These are phyloP conservation scores for Sarcophaga variegata DNA, from an alignment of 2,888 invertebrate species.

Conservation along the genomic window DNA sequence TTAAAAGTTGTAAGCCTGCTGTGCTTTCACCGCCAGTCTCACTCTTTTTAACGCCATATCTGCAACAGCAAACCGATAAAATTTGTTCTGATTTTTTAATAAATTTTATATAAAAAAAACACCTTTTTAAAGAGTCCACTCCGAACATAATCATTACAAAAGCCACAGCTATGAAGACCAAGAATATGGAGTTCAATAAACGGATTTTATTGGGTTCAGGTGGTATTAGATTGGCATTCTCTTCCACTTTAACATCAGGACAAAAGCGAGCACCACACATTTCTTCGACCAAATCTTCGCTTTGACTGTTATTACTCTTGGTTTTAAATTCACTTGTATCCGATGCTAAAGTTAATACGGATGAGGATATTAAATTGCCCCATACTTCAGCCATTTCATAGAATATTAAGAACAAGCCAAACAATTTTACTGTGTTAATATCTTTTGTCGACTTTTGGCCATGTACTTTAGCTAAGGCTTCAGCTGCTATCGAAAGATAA, in stretches of 20 bases:
- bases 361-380: conserved; percentile 95
- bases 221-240: conserved; percentile 87
- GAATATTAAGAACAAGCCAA: conserved; percentile 97
- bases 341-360: conserved; percentile 80
- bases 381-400: conserved; percentile 98
- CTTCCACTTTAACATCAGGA: conserved; percentile 83
- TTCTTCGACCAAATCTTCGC: conserved; percentile 81
- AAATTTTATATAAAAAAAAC: conserved; percentile 64
- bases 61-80: conserved; percentile 72
- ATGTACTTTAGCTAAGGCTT: conserved; percentile 88
- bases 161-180: conserved; percentile 90
- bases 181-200: conserved; percentile 90
- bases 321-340: conserved; percentile 14
- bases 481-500: conserved; percentile 92
- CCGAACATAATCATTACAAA: conserved; percentile 89
- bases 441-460: conserved; percentile 85
- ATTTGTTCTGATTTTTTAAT: background rate
- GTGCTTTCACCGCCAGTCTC: conserved; percentile 84
- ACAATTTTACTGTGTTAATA: conserved; percentile 93
- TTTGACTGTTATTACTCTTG: conserved; percentile 67
- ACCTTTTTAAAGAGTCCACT: conserved; percentile 91
- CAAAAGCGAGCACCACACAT: conserved; percentile 90
- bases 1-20: conserved; percentile 86
- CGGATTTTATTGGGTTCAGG: conserved; percentile 89
- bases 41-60: conserved; percentile 84